Percentiles rank a stretch among this genome's conserved stretches.
phyloP scores from a whole-genome alignment of 2,113 vertebrate species.

The Butorides virescens region DNA sequence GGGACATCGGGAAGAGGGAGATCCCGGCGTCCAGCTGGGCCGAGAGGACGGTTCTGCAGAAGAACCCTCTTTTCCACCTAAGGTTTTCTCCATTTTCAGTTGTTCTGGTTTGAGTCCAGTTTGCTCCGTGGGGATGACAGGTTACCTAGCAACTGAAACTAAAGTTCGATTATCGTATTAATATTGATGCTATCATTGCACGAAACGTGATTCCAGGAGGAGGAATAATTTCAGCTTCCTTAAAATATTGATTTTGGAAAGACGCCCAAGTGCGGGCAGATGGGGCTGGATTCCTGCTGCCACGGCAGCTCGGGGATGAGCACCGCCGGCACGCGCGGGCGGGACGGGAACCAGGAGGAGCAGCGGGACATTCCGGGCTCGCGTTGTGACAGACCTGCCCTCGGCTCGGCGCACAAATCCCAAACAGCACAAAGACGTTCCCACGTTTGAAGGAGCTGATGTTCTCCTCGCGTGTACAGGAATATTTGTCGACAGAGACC shows the following conservation, averaged over 20 bases:
- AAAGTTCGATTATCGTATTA: conserved; percentile 49
- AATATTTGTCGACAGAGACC: not conserved
- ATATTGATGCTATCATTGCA: conserved; percentile 30
- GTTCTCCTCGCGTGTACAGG: not conserved
- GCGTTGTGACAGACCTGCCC: not conserved
- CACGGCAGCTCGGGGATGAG: not conserved
- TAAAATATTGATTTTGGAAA: conserved; percentile 44
- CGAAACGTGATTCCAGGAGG: conserved; percentile 7
- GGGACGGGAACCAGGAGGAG: accelerated
- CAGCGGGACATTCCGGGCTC: not conserved
- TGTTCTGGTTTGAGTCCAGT: not conserved
- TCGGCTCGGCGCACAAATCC: not conserved
- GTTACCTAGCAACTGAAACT: conserved; percentile 33
- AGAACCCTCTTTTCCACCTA: not conserved
- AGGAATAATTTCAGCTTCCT: conserved; percentile 37
- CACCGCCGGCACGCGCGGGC: accelerated
- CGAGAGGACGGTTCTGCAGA: not conserved
- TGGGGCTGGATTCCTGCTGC: not conserved
- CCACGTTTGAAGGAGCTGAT: not conserved
- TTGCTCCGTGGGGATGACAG: not conserved
- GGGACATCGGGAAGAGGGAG: not conserved
- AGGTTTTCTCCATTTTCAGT: not conserved
- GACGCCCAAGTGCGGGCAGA: not conserved
- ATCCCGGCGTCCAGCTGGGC: not conserved
- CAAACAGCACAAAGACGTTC: not conserved